Base-by-base conservation (phyloP, 2,888 invertebrate species). In the Bursaphelenchus okinawaensis region DNA sequence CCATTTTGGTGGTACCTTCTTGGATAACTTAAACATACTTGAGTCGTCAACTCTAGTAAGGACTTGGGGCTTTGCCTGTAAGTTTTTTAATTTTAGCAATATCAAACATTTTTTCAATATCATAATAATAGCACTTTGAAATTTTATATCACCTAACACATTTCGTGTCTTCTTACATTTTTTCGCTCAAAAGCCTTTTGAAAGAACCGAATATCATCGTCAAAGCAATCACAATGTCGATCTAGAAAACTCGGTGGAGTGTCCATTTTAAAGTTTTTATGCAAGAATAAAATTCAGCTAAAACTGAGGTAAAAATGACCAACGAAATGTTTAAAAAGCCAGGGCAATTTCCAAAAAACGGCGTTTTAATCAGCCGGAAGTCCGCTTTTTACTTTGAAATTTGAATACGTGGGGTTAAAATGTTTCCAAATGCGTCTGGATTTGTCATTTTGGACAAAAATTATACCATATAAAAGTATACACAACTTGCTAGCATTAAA, bases 201-300 rank as follows among this genome's bases (percentile, higher is more conserved):
- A 52, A 68, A 68, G 52, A 68, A 71, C 16, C 40, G 55, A 19
- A 40, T 27, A 16, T 67, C 70, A 23, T 67, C 54, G 19, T 54
- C 68, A 27, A 71, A 71, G n/a, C 70, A 71, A 52, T 56, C 65
- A 23, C 71, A 71, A 40, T 63, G 24, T 9, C 19, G 50, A 4
- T 59, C 52, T n/a, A 40, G 20, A 20, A 59, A 54, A 29, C 50
- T 59, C 52, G 54, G 54, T 19, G 55, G 62, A 28, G 55, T 52
- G 55, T 52, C 54, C 40, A 40, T 40, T 40, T 40, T 40, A n/a
- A 40, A 4, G n/a, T n/a, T n/a, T n/a, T n/a, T n/a, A n/a, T n/a
- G n/a, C n/a, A n/a, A n/a, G n/a, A n/a, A n/a, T n/a, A n/a, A n/a
- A n/a, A n/a, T n/a, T n/a, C n/a, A n/a, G n/a, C 12, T n/a, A 40